Conservation (phyloP, 2,113 vertebrate genomes). For the Pelecanoides urinatrix region DNA sequence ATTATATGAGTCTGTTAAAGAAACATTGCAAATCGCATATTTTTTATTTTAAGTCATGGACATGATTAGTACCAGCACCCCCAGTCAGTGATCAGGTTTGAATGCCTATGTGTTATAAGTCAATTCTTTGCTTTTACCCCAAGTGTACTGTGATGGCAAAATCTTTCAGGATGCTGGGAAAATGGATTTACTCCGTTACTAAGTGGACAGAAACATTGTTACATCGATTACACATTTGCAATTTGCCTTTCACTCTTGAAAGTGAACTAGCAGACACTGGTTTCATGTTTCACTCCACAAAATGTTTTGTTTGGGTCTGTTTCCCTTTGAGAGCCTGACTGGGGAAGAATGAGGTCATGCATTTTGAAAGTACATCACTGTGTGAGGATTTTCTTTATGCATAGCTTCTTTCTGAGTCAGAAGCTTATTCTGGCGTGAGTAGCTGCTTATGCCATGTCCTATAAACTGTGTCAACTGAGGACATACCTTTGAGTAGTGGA, state of each 20-base stretch:
- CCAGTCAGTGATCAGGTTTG: not conserved
- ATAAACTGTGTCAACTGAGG: conserved; percentile 50
- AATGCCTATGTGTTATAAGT: not conserved
- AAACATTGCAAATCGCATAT: not conserved
- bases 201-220: not conserved
- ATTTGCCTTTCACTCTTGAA: conserved; percentile 9
- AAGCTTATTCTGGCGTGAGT: conserved; percentile 35
- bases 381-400: conserved; percentile 53
- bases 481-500: conserved; percentile 21
- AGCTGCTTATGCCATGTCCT: conserved; percentile 31
- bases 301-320: conserved; percentile 40
- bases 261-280: not conserved
- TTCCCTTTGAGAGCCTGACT: conserved; percentile 13
- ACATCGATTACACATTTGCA: not conserved
- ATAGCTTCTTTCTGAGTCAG: conserved; percentile 51
- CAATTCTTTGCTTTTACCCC: not conserved
- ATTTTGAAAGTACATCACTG: conserved; percentile 46
- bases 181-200: conserved; percentile 17
- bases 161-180: not conserved
- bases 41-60: not conserved
- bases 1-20: not conserved
- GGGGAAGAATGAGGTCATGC: conserved; percentile 47
- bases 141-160: not conserved
- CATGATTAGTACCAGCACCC: not conserved
- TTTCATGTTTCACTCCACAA: not conserved